Evolutionary conservation across 1,140 invertebrate species (phyloP), one percentile per base, ranked within the genome.

Genomic region (Drosophila quadrilineata): DNA sequence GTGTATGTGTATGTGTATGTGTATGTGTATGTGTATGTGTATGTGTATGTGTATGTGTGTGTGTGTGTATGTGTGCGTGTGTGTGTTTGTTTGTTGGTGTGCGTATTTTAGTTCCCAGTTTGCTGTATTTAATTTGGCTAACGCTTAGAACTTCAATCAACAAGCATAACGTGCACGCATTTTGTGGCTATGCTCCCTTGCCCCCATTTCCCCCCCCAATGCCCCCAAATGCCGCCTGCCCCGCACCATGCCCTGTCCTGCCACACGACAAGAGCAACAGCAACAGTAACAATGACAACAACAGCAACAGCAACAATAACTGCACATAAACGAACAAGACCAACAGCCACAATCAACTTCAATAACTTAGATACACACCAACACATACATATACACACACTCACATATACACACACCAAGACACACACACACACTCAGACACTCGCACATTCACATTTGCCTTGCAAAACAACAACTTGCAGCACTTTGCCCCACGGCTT

Each of bases 61-160:
- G 1, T 46, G 43, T n/a, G 12, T 24, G 24, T 46, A 10, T 46
- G 46, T 40, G 1, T 41, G 24, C 5, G n/a, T 31, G 8, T 53
- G 12, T 48, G 26, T 35, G 21, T 50, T 8, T 43, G 26, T 33
- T 6, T 29, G 16, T 8, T 21, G 38, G 31, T 58, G 24, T 49
- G 45, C 14, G 45, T 48, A 10, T 43, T 56, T 41, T n/a, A 28
- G 49, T 53, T 53, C 12, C 22, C 14, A 59, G 53, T 56, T 75
- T 57, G 48, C 53, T 75, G 71, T 75, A 66, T 75, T 75, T 75
- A 75, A 75, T 75, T 75, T 75, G 49, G 71, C 65, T 59, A 70
- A 50, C 50, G 66, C 66, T 68, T 70, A 54, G 66, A 75, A 75
- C 72, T 75, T 75, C 72, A 75, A 75, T 75, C 72, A 75, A 59